Evolutionary conservation across 2,888 invertebrate genomes (phyloP).

Genomic region (Bibio marci): DNA sequence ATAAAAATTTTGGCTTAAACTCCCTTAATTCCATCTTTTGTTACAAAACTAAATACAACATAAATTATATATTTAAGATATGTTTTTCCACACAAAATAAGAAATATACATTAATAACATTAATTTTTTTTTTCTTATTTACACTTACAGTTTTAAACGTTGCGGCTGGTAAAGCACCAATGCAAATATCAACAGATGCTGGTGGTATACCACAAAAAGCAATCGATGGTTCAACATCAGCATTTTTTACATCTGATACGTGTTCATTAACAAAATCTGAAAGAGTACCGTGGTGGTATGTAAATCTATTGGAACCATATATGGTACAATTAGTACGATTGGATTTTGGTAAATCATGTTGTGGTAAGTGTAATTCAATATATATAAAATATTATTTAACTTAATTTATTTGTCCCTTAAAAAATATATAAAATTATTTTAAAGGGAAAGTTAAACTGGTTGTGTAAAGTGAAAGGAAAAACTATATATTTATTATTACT

Average conservation of each 20-base stretch:
- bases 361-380: conserved; percentile 55
- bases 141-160: conserved; percentile 66
- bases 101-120: background rate
- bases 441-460: too few species aligned
- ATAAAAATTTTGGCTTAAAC: too few species aligned
- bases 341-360: conserved; percentile 81
- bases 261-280: conserved; percentile 76
- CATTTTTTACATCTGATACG: conserved; percentile 63
- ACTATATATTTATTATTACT: too few species aligned
- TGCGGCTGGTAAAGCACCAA: conserved; percentile 86
- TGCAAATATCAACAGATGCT: conserved; percentile 74
- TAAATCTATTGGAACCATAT: conserved; percentile 82
- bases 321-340: conserved; percentile 85
- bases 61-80: too few species aligned
- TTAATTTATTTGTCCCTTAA: too few species aligned
- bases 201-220: conserved; percentile 80
- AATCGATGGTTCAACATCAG: conserved; percentile 77
- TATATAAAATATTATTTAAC: too few species aligned
- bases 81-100: too few species aligned
- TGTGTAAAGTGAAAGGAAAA: too few species aligned
- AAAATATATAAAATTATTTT: too few species aligned
- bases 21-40: too few species aligned
- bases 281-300: conserved; percentile 88
- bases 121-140: conserved; percentile 10
- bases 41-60: too few species aligned